Percentiles rank a stretch among this genome's conserved stretches.
These are phyloP conservation scores for Epinephelus lanceolatus DNA, from an alignment of 2,113 vertebrate species.

Conservation along the genomic window DNA sequence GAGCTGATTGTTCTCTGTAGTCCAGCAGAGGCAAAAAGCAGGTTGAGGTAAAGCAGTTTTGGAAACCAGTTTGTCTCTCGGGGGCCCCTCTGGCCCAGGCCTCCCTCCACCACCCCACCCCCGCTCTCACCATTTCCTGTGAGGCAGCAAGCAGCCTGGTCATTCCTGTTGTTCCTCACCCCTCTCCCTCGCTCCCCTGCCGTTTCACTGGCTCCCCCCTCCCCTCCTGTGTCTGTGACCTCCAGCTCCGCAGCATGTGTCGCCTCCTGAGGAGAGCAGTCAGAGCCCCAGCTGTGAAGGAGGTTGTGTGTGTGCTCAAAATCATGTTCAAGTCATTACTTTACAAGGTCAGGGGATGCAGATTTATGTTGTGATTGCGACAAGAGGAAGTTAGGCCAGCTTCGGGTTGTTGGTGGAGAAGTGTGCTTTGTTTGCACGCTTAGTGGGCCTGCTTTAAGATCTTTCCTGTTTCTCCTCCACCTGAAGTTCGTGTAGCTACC, in stretches of 20 bases:
- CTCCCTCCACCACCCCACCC: neutral
- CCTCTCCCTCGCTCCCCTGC: slow-evolving; percentile 15
- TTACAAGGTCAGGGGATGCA: slow-evolving; percentile 24
- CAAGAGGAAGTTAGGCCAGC: slow-evolving; percentile 4
- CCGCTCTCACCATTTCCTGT: slow-evolving; percentile 53
- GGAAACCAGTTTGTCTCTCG: slow-evolving; percentile 20
- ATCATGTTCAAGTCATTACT: slow-evolving; percentile 10
- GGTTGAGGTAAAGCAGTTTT: slow-evolving; percentile 2
- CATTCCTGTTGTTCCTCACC: slow-evolving; percentile 35
- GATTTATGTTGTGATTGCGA: slow-evolving; percentile 33
- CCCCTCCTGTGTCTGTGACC: slow-evolving; percentile 10
- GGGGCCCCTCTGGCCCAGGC: slow-evolving; percentile 14
- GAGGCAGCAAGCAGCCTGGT: slow-evolving; percentile 25
- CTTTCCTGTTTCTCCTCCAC: slow-evolving; percentile 15
- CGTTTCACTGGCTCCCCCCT: slow-evolving; percentile 4
- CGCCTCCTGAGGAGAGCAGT: slow-evolving; percentile 25
- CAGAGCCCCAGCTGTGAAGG: slow-evolving; percentile 21
- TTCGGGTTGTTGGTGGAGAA: neutral
- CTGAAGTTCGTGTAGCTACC: neutral
- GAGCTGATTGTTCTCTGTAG: slow-evolving; percentile 23
- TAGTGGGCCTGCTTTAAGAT: neutral
- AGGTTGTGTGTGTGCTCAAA: neutral
- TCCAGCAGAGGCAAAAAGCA: neutral
- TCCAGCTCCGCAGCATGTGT: slow-evolving; percentile 20
- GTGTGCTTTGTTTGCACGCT: slow-evolving; percentile 4